Base-by-base conservation (phyloP, 2,888 invertebrate species). In the Candidula unifasciata region DNA sequence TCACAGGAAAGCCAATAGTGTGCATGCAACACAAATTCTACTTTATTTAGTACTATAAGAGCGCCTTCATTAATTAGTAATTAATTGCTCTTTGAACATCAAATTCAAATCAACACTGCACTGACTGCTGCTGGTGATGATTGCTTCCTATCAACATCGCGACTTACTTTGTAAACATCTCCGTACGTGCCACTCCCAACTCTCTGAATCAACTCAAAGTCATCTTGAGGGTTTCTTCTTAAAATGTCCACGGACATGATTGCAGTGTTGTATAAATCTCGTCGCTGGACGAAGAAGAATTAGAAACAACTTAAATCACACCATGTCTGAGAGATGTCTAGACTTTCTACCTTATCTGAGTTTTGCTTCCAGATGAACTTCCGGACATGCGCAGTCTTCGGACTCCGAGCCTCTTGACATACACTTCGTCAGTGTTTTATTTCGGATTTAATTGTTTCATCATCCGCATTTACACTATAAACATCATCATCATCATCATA, bases 121-220 rank as follows among this genome's bases (percentile, higher is more conserved):
- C 44, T 44, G 44, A 44, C 44, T 44, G 44, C 44, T 44, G 44
- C 10, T n/a, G n/a, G n/a, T n/a, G n/a, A 44, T 6, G 10, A 44
- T 44, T 44, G 44, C 5, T 44, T 6, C 3, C 10, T 44, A 3
- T n/a, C 21, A 60, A 60, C 60, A 60, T 60, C 24, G n/a, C 24
- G 24, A 81, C 86, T 85, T 87, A 98, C 98, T 96, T 99, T 99
- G 95, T 98, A 99, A 94, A 99, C 99, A 96, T 99, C 99, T 90
- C 99, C 99, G 95, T 99, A 99, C 93, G 99, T 99, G 93, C 99
- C 99, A 94, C 98, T 98, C 93, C 99, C 99, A 94, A 99, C 99
- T 94, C 98, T 96, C 94, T 99, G 99, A 93, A 99, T 97, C 92
- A 99, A 96, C 94, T 99, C 99, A 94, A 99, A 99, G 94, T 99